These are phyloP conservation scores for Valencia hispanica DNA, from an alignment of 2,797 vertebrate species.

Conservation along the genomic window DNA sequence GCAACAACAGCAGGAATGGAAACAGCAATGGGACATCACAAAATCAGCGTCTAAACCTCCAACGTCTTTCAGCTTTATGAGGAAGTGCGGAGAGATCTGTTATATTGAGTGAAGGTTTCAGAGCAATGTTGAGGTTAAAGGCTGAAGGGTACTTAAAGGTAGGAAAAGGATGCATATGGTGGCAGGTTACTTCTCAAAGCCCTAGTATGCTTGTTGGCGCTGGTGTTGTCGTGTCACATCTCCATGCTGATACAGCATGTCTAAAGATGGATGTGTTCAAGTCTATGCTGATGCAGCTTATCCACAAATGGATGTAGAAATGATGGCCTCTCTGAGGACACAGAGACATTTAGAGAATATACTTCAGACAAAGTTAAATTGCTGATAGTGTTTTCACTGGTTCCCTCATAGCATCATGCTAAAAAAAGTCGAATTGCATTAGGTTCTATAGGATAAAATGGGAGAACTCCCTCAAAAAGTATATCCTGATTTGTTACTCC, in stretches of 20 bases:
- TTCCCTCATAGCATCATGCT: constrained; percentile 40
- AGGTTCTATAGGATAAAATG: constrained; percentile 34
- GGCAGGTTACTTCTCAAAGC: constrained; percentile 52
- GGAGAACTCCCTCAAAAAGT: constrained; percentile 40
- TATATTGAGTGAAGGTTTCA: not conserved
- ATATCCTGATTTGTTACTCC: constrained; percentile 43
- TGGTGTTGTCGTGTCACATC: constrained; percentile 70
- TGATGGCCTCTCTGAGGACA: constrained; percentile 71
- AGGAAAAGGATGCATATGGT: constrained; percentile 25
- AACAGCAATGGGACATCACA: constrained; percentile 55
- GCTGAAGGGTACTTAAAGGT: constrained; percentile 33
- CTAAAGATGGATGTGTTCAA: constrained; percentile 68
- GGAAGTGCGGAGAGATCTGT: constrained; percentile 1
- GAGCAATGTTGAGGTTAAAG: constrained; percentile 2
- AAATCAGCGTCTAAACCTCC: constrained; percentile 46
- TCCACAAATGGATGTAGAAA: constrained; percentile 72
- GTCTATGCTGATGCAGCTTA: constrained; percentile 70
- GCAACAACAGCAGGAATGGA: constrained; percentile 54
- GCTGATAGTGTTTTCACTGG: constrained; percentile 35
- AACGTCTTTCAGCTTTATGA: constrained; percentile 15
- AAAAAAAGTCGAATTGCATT: constrained; percentile 58
- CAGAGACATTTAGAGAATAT: constrained; percentile 73
- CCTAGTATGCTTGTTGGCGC: constrained; percentile 69
- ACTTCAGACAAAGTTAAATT: constrained; percentile 61
- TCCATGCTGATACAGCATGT: constrained; percentile 72